Percentiles rank a stretch among this genome's conserved stretches.
Conservation (phyloP, 2,113 vertebrate genomes). For the Struthio camelus region DNA sequence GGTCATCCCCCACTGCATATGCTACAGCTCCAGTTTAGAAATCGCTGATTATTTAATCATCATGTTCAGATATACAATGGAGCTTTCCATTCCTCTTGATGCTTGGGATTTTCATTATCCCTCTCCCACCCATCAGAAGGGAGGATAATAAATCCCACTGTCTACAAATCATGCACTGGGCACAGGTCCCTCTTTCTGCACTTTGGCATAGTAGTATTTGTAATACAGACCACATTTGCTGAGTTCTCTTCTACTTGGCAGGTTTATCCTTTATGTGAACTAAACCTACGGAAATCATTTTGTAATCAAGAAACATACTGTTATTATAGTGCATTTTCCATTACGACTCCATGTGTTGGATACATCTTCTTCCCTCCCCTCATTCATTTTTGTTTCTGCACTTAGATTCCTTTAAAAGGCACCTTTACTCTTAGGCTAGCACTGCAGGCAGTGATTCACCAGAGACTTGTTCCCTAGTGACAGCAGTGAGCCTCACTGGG, state of each 20-base stretch:
- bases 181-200: slow-evolving; percentile 42
- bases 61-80: not conserved
- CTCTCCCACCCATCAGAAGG: slow-evolving; percentile 31
- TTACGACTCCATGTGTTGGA: not conserved
- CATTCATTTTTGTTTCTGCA: slow-evolving; percentile 12
- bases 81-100: slow-evolving; percentile 31
- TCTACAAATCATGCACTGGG: slow-evolving; percentile 12
- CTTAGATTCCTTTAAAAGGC: slow-evolving; percentile 38
- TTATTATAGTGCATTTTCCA: slow-evolving; percentile 37
- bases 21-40: not conserved
- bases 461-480: slow-evolving; percentile 42
- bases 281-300: slow-evolving; percentile 34
- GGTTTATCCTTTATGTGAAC: slow-evolving; percentile 14
- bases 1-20: not conserved
- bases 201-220: slow-evolving; percentile 58
- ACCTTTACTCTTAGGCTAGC: slow-evolving; percentile 3
- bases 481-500: not conserved
- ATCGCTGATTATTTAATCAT: slow-evolving; percentile 29
- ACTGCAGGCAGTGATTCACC: slow-evolving; percentile 13
- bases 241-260: slow-evolving; percentile 64
- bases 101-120: slow-evolving; percentile 41
- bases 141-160: slow-evolving; percentile 56
- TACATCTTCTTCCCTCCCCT: not conserved
- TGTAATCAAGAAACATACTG: slow-evolving; percentile 48
- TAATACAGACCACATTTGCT: slow-evolving; percentile 65